Evolutionary conservation across 2,888 invertebrate genomes (phyloP).

Genomic region (Lasius fuliginosus): DNA sequence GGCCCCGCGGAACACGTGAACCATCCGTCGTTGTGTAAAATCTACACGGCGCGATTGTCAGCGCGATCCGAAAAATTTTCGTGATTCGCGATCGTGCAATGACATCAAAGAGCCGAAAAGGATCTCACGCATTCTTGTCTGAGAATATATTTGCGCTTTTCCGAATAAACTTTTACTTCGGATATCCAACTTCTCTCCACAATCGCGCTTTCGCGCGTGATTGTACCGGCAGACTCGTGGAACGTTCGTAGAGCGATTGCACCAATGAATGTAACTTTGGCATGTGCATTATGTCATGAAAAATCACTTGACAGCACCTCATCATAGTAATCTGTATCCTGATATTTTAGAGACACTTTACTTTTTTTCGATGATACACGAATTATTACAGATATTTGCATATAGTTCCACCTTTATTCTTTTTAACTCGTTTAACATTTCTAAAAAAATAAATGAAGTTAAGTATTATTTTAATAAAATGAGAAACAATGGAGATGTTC

Average conservation of each 20-base stretch:
- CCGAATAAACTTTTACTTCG: slow-evolving; percentile 4
- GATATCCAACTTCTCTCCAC: slow-evolving; percentile 40
- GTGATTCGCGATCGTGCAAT: slow-evolving; percentile 14
- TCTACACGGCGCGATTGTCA: slow-evolving; percentile 23
- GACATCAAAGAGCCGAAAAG: slow-evolving; percentile 12
- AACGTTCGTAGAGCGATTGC: slow-evolving; percentile 45
- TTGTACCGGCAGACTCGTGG: slow-evolving; percentile 52
- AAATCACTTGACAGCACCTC: background rate
- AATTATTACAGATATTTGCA: slow-evolving; percentile 14
- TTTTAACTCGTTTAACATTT: background rate
- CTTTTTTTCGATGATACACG: background rate
- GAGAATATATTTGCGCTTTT: slow-evolving; percentile 25
- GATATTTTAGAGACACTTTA: background rate
- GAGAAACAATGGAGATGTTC: background rate
- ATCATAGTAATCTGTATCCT: background rate
- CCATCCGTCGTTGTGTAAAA: slow-evolving; percentile 34
- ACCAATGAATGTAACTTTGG: background rate
- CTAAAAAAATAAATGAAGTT: background rate
- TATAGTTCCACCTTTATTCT: background rate
- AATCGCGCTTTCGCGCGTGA: slow-evolving; percentile 48
- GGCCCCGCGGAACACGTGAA: slow-evolving; percentile 15
- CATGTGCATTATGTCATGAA: slow-evolving; percentile 4
- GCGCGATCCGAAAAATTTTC: slow-evolving; percentile 14
- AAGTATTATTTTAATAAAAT: slow-evolving; percentile 3
- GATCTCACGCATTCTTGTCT: background rate